phyloP scores from a whole-genome alignment of 2,113 vertebrate genomes.

The Crotalus viridis region DNA sequence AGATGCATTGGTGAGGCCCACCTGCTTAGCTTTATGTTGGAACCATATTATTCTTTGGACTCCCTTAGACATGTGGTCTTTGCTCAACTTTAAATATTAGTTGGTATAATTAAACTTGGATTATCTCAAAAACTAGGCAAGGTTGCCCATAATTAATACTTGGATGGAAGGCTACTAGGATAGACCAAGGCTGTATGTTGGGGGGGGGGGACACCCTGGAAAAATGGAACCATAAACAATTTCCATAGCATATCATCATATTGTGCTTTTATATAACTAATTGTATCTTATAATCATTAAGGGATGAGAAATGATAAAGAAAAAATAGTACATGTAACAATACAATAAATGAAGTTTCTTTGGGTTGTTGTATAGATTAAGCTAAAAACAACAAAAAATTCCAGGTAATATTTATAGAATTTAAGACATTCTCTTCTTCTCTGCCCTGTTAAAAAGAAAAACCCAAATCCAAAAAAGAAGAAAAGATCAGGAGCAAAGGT shows the following conservation, averaged over 20 bases:
- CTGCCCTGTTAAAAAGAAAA: not conserved
- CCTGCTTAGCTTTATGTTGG: not conserved
- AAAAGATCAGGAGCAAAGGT: not conserved
- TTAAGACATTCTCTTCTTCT: not conserved
- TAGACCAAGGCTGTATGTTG: not conserved
- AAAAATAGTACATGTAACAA: not conserved
- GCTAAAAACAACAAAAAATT: not conserved
- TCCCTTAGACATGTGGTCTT: not conserved
- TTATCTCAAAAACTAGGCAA: not conserved
- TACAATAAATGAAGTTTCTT: not conserved
- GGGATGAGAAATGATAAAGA: not conserved
- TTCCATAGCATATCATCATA: not conserved
- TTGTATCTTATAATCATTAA: not conserved
- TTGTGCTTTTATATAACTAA: not conserved
- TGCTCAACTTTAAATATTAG: not conserved
- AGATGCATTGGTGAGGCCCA: not conserved
- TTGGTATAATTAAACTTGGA: not conserved
- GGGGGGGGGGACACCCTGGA: not conserved
- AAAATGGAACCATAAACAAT: not conserved
- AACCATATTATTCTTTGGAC: not conserved
- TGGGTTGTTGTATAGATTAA: not conserved
- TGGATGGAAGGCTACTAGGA: not conserved
- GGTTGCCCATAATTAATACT: not conserved
- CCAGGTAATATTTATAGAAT: not conserved
- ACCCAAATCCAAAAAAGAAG: not conserved